A percentile compares a stretch with the other conserved stretches of the same genome.
phyloP scores from a whole-genome alignment of 2,888 invertebrate species.

The Heliconius sara region DNA sequence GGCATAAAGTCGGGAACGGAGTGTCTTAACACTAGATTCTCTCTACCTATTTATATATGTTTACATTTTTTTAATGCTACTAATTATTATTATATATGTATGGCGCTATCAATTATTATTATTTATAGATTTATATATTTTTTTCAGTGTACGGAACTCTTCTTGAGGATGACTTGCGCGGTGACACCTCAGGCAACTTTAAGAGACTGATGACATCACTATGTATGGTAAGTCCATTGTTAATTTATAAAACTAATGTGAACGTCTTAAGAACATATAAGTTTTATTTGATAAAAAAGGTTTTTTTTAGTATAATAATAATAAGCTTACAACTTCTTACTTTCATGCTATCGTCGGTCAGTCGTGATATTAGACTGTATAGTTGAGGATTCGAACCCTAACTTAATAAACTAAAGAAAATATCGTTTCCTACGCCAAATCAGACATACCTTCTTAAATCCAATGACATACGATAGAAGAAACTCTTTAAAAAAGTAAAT shows the following conservation, averaged over 20 bases:
- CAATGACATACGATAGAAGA: no score
- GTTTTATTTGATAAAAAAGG: neutral
- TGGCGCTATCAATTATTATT: neutral
- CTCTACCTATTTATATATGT: neutral
- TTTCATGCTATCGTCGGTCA: no score
- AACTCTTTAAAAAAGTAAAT: no score
- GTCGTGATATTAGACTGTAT: no score
- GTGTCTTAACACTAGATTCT: no score
- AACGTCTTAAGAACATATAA: neutral
- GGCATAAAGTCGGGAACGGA: neutral
- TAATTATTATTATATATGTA: neutral
- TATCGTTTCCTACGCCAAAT: no score
- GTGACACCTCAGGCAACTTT: slow-evolving; percentile 96
- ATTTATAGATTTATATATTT: neutral
- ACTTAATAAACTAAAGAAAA: no score
- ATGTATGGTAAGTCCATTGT: slow-evolving; percentile 83
- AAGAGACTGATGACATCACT: slow-evolving; percentile 94
- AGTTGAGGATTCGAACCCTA: no score
- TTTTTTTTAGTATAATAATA: neutral
- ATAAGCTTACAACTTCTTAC: no score
- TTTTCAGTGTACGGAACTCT: slow-evolving; percentile 89
- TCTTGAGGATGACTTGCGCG: slow-evolving; percentile 91
- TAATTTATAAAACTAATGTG: neutral
- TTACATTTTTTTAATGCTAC: neutral
- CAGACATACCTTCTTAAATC: no score